phyloP scores from a whole-genome alignment of 2,888 invertebrate genomes.

The Erynnis tages region DNA sequence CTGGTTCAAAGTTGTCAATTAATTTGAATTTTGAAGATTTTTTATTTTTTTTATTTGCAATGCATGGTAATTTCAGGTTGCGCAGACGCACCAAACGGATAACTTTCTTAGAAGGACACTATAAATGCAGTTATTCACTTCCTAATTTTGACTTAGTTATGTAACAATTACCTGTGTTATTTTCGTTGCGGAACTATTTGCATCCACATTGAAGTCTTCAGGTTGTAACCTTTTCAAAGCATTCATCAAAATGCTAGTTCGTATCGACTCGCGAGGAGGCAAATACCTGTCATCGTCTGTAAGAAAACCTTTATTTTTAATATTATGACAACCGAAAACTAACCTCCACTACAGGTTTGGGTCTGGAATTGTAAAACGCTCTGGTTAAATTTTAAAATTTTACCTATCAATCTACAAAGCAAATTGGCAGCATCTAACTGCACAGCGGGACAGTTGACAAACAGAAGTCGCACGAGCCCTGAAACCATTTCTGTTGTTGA shows the following conservation, averaged over 20 bases:
- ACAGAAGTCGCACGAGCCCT: slow-evolving; percentile 64
- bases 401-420: slow-evolving; percentile 59
- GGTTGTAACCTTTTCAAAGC: slow-evolving; percentile 58
- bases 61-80: no score
- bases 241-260: slow-evolving; percentile 64
- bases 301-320: slow-evolving; percentile 29
- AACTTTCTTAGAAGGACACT: no score
- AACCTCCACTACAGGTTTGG: no score
- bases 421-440: slow-evolving; percentile 67
- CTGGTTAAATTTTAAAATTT: slow-evolving; percentile 17
- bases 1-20: no score
- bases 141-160: no score
- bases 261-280: slow-evolving; percentile 64
- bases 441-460: slow-evolving; percentile 64
- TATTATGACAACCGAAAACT: no score
- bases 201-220: slow-evolving; percentile 66
- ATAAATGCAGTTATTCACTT: no score
- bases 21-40: no score
- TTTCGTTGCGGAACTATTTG: slow-evolving; percentile 52
- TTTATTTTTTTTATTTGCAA: no score
- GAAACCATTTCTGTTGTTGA: slow-evolving; percentile 73
- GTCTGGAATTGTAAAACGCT: neutral
- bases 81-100: no score
- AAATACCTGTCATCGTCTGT: slow-evolving; percentile 66
- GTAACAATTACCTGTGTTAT: slow-evolving; percentile 53